These are phyloP conservation scores for Eudyptes chrysolophus DNA, from an alignment of 2,113 vertebrate species.

Conservation along the genomic window DNA sequence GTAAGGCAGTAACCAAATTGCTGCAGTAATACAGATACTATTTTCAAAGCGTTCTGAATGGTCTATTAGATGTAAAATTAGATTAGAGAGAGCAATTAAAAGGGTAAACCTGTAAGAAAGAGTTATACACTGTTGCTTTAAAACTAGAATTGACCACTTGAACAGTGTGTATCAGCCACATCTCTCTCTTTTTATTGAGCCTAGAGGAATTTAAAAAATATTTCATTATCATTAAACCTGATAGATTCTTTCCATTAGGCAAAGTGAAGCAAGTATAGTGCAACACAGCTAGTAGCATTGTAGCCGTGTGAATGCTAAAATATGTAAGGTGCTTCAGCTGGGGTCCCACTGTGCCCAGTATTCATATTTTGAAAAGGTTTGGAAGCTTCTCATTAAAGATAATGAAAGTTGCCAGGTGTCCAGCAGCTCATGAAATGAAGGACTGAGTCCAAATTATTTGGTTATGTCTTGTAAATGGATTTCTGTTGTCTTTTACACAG, in stretches of 20 bases:
- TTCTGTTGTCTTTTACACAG: conserved; percentile 10
- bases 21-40: not conserved
- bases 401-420: conserved; percentile 39
- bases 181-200: conserved; percentile 14
- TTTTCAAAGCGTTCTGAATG: not conserved
- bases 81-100: conserved; percentile 36
- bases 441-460: not conserved
- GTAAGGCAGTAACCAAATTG: not conserved
- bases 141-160: not conserved
- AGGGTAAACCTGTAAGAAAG: conserved; percentile 4
- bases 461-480: not conserved
- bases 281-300: not conserved
- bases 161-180: not conserved
- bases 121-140: not conserved
- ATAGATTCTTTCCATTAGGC: conserved; percentile 27
- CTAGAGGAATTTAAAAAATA: conserved; percentile 12
- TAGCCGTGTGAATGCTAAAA: not conserved
- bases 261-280: conserved; percentile 7
- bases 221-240: conserved; percentile 31
- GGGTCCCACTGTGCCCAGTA: not conserved
- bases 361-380: conserved; percentile 11
- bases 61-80: conserved; percentile 16
- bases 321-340: not conserved
- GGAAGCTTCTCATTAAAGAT: conserved; percentile 46
- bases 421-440: conserved; percentile 26